Conservation (phyloP, 2,113 vertebrate species). For the Axis porcinus region DNA sequence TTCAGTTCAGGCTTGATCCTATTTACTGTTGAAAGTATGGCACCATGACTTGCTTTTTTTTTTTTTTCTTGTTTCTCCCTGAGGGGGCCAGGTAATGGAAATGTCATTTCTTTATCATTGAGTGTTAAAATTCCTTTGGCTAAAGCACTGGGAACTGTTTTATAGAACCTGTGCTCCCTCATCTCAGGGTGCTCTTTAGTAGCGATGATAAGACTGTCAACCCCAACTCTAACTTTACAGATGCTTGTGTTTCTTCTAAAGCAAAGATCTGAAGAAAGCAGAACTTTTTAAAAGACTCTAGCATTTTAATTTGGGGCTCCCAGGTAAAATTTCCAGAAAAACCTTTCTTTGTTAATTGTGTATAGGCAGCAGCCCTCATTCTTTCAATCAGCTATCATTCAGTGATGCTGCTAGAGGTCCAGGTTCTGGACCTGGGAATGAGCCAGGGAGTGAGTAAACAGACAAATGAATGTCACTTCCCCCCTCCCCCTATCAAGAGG, state of each 20-base stretch:
- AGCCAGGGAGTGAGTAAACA: background rate
- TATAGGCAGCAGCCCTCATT: background rate
- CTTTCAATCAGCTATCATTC: background rate
- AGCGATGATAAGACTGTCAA: background rate
- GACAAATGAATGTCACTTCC: background rate
- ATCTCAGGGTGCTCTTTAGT: background rate
- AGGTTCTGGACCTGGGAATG: background rate
- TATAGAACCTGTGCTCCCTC: background rate
- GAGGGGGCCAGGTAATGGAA: background rate
- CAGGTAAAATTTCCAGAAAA: background rate
- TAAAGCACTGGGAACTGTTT: background rate
- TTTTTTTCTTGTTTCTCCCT: background rate
- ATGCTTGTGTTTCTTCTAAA: background rate
- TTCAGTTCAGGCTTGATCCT: background rate
- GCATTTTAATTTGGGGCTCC: background rate
- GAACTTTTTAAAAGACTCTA: background rate
- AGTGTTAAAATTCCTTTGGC: background rate
- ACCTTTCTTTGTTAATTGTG: background rate
- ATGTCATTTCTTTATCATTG: background rate
- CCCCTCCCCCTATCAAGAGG: no score
- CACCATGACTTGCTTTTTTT: background rate
- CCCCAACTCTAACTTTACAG: background rate
- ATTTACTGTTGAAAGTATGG: background rate
- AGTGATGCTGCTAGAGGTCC: background rate
- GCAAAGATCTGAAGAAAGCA: background rate